These are phyloP conservation scores for Patella pellucida DNA, from an alignment of 2,888 invertebrate species.

Conservation along the genomic window DNA sequence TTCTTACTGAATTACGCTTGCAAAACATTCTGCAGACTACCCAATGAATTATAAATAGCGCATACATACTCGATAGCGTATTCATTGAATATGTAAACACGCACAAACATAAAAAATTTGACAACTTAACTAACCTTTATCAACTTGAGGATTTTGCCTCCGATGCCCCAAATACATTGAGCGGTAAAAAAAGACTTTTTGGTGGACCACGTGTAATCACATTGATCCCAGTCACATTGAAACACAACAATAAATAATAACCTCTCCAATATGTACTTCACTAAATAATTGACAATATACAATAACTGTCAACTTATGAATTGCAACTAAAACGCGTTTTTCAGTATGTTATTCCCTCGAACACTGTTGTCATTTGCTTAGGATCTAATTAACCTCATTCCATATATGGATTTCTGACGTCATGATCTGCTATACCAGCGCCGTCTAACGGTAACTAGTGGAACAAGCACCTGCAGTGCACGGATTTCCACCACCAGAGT, in stretches of 20 bases:
- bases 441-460: constrained; percentile 23
- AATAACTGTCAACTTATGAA: constrained; percentile 14
- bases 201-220: constrained; percentile 1
- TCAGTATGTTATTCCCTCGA: constrained; percentile 17
- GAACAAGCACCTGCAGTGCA: constrained; percentile 25
- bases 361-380: constrained; percentile 27
- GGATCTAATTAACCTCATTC: constrained; percentile 29
- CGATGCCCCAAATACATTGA: constrained; percentile 7
- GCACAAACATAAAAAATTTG: not conserved
- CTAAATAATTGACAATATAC: constrained; percentile 7
- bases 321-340: not conserved
- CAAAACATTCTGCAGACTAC: too few species aligned
- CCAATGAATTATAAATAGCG: too few species aligned
- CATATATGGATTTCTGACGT: constrained; percentile 29
- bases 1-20: too few species aligned
- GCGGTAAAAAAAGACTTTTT: constrained; percentile 4
- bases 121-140: not conserved
- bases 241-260: not conserved
- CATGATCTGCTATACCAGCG: constrained; percentile 20
- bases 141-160: not conserved
- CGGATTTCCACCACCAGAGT: not conserved
- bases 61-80: not conserved
- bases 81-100: not conserved
- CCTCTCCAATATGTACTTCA: not conserved
- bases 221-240: constrained; percentile 4